phyloP scores from a whole-genome alignment of 2,797 vertebrate genomes.

The Dipus sagitta region DNA sequence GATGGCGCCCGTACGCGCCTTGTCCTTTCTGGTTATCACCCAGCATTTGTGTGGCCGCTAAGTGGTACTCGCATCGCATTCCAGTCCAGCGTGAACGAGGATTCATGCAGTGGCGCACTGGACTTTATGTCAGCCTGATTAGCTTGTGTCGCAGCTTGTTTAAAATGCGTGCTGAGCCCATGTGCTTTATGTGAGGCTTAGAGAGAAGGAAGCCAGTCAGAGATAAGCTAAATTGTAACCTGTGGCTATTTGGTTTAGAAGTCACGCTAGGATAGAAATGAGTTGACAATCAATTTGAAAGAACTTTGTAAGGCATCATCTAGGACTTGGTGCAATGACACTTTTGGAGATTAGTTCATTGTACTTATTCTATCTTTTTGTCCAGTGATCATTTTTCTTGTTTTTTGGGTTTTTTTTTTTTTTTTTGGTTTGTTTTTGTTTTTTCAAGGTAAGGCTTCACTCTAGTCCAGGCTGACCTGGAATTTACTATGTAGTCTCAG shows the following conservation, averaged over 20 bases:
- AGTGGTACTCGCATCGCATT: slow-evolving; percentile 26
- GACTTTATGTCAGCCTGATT: slow-evolving; percentile 15
- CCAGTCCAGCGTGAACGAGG: slow-evolving; percentile 24
- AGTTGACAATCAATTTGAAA: background rate
- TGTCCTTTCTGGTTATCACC: slow-evolving; percentile 32
- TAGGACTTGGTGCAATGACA: background rate
- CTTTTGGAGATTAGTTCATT: background rate
- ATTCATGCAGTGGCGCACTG: background rate
- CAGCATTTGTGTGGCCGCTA: background rate
- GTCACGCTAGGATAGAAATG: background rate
- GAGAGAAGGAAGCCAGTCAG: background rate
- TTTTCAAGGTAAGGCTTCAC: too few species aligned
- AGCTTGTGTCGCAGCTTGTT: slow-evolving; percentile 22
- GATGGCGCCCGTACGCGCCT: background rate
- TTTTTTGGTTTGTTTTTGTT: too few species aligned
- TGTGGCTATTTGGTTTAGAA: background rate
- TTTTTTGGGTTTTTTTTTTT: background rate
- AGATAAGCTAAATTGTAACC: background rate
- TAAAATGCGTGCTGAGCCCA: background rate
- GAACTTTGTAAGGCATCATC: background rate
- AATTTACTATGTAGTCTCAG: too few species aligned
- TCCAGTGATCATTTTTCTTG: slow-evolving; percentile 5
- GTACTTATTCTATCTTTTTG: background rate
- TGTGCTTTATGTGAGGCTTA: background rate
- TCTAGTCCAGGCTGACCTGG: too few species aligned